Percentiles rank a stretch among this genome's conserved stretches.
Evolutionary conservation across 2,888 invertebrate species (phyloP).

Genomic region (Eupithecia subumbrata): DNA sequence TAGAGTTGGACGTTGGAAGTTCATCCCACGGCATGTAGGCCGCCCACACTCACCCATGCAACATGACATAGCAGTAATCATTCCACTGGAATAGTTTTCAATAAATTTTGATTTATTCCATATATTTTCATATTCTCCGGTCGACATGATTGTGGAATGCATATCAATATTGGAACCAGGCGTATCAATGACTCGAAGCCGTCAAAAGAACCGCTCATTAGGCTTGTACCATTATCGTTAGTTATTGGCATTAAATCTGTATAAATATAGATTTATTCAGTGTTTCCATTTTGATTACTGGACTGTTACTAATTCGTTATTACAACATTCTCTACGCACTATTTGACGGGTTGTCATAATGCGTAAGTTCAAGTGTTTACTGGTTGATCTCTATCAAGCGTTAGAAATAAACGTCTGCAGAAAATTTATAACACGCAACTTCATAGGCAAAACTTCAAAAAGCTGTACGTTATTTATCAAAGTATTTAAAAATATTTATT

Average conservation of each 20-base stretch:
- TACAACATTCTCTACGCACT: slow-evolving; percentile 16
- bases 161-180: slow-evolving; percentile 41
- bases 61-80: slow-evolving; percentile 66
- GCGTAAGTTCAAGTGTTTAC: background rate
- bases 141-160: slow-evolving; percentile 46
- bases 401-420: background rate
- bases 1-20: slow-evolving; percentile 48
- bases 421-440: background rate
- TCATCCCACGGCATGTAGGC: slow-evolving; percentile 64
- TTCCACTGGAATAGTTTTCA: slow-evolving; percentile 63
- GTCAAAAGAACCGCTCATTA: slow-evolving; percentile 45
- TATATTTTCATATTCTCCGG: slow-evolving; percentile 53
- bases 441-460: background rate
- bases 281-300: slow-evolving; percentile 38
- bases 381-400: background rate
- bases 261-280: slow-evolving; percentile 44
- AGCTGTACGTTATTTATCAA: background rate
- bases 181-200: slow-evolving; percentile 33
- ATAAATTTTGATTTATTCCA: slow-evolving; percentile 67
- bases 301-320: slow-evolving; percentile 34
- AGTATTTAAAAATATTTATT: background rate
- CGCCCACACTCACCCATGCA: slow-evolving; percentile 58
- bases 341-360: background rate
- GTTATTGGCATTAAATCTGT: slow-evolving; percentile 44
- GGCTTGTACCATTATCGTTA: slow-evolving; percentile 45